Percentiles rank a stretch among this genome's conserved stretches.
Conservation (phyloP, 1,140 invertebrate species). For the Chrysomallon squamiferum region DNA sequence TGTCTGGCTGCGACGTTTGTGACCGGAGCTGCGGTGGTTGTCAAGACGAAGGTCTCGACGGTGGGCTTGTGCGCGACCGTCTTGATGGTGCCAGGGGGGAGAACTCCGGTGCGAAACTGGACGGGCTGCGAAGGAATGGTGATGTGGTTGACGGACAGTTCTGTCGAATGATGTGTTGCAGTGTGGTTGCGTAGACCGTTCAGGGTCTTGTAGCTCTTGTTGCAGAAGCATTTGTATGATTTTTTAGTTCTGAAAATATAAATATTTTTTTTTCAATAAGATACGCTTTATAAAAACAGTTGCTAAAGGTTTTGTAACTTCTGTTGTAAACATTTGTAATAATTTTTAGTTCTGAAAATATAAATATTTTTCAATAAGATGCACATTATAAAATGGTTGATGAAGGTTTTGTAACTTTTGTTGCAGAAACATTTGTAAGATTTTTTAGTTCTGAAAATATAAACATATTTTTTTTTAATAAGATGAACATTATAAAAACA, state of each 20-base stretch:
- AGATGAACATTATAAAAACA: conserved; percentile 19
- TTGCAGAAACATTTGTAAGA: conserved; percentile 81
- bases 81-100: not conserved
- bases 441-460: conserved; percentile 74
- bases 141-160: not conserved
- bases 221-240: conserved; percentile 80
- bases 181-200: conserved; percentile 77
- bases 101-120: not conserved
- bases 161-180: conserved; percentile 41
- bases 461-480: no score
- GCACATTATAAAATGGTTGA: conserved; percentile 64
- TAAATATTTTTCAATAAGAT: not conserved
- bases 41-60: not conserved
- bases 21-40: not conserved
- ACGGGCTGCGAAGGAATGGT: not conserved
- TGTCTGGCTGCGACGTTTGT: not conserved
- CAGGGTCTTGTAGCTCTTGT: conserved; percentile 81
- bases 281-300: conserved; percentile 19
- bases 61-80: conserved; percentile 3
- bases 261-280: no score
- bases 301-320: conserved; percentile 67
- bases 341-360: not conserved
- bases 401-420: conserved; percentile 81
- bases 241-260: conserved; percentile 75
- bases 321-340: conserved; percentile 69